A percentile compares a stretch with the other conserved stretches of the same genome.
These are phyloP conservation scores for Batillaria attramentaria DNA, from an alignment of 1,140 invertebrate species.

Conservation along the genomic window DNA sequence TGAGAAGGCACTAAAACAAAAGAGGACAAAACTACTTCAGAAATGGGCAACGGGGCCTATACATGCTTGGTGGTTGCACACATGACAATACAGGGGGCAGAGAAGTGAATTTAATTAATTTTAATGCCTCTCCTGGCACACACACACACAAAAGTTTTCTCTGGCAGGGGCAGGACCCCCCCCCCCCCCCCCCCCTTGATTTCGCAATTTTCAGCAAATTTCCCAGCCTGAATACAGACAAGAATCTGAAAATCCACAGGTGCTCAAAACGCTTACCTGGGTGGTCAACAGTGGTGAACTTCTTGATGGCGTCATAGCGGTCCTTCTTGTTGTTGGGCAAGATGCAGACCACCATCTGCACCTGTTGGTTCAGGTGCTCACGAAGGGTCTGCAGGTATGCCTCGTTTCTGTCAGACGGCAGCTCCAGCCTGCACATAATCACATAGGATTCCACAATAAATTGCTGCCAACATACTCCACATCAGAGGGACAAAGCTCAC, in stretches of 20 bases:
- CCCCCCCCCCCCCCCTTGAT: too few species aligned
- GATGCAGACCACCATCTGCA: conserved; percentile 64
- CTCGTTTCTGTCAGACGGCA: conserved; percentile 60
- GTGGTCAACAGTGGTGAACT: conserved; percentile 86
- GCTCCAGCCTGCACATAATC: conserved; percentile 49
- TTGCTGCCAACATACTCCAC: too few species aligned
- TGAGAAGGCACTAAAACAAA: conserved; percentile 74
- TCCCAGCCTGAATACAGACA: neutral
- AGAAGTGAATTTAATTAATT: too few species aligned
- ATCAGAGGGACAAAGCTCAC: neutral
- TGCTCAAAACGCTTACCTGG: conserved; percentile 71
- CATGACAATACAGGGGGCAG: too few species aligned
- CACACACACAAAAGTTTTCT: neutral
- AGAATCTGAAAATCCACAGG: too few species aligned
- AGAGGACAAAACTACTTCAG: neutral
- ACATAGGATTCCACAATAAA: too few species aligned
- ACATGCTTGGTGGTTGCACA: too few species aligned
- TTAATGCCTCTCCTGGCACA: too few species aligned
- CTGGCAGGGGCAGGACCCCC: too few species aligned
- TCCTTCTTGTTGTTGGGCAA: conserved; percentile 78
- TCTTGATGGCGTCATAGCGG: conserved; percentile 90
- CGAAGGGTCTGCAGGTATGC: conserved; percentile 55
- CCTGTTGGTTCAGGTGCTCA: conserved; percentile 42
- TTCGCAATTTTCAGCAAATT: neutral
- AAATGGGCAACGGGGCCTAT: too few species aligned